phyloP scores from a whole-genome alignment of 2,113 vertebrate species.

The Coptodon bakossiorum region DNA sequence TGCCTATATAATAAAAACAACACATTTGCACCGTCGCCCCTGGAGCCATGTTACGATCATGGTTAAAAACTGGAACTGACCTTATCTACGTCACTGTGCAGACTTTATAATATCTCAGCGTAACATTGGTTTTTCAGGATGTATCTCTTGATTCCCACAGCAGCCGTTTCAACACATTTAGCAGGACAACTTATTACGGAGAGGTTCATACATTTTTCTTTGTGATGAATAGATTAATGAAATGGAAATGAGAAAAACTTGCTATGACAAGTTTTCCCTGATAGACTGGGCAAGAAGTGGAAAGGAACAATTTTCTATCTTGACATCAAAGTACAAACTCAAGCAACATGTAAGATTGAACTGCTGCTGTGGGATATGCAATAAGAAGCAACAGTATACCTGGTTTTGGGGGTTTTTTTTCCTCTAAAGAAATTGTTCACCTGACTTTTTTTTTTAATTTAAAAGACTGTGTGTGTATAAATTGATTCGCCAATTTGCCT shows the following conservation, averaged over 20 bases:
- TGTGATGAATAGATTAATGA: constrained; percentile 59
- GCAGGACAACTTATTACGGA: constrained; percentile 33
- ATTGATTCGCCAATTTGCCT: background rate
- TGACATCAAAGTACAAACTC: constrained; percentile 7
- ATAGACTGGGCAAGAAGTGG: constrained; percentile 5
- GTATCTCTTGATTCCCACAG: constrained; percentile 8
- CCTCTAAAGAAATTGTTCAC: background rate
- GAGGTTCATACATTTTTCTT: constrained; percentile 52
- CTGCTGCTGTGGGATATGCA: constrained; percentile 1
- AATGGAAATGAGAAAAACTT: constrained; percentile 53
- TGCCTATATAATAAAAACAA: background rate
- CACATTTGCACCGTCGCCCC: background rate
- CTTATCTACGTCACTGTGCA: background rate
- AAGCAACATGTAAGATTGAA: background rate
- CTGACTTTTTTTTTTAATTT: background rate
- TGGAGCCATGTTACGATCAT: background rate
- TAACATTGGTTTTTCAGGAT: background rate
- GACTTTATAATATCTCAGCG: background rate
- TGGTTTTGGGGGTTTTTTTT: background rate
- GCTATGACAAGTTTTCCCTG: constrained; percentile 11
- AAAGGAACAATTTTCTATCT: constrained; percentile 24
- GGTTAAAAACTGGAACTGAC: background rate
- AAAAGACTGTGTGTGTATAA: background rate
- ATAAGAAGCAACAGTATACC: background rate
- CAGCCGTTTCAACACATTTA: constrained; percentile 37